Evolutionary conservation across 1,140 invertebrate genomes (phyloP).

Genomic region (Drosophila athabasca): DNA sequence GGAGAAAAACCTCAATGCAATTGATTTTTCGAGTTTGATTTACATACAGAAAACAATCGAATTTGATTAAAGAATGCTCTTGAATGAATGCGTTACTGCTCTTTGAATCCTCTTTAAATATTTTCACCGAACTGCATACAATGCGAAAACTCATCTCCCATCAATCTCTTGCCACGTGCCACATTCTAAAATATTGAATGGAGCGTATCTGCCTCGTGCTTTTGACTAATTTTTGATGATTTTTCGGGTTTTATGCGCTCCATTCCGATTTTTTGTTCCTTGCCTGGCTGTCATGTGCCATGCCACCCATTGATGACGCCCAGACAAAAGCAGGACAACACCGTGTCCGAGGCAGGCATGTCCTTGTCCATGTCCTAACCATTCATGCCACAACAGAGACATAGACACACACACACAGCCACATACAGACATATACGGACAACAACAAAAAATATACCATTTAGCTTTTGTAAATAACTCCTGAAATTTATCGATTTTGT

Average conservation of each 20-base stretch:
- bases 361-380: constrained; percentile 28
- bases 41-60: no score
- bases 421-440: constrained; percentile 6
- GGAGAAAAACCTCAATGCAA: no score
- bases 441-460: constrained; percentile 22
- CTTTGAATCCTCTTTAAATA: no score
- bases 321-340: constrained; percentile 28
- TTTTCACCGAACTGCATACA: no score
- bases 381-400: constrained; percentile 22
- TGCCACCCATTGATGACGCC: constrained; percentile 36
- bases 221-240: background rate
- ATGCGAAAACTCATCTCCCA: no score
- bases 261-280: constrained; percentile 29
- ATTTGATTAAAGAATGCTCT: no score
- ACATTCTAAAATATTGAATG: background rate
- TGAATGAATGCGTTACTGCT: no score
- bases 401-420: constrained; percentile 7
- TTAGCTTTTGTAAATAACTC: constrained; percentile 61
- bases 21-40: no score
- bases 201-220: background rate
- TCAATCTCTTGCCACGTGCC: no score
- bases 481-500: constrained; percentile 75
- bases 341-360: constrained; percentile 10
- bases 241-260: constrained; percentile 34
- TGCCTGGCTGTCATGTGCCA: constrained; percentile 9